phyloP scores from a whole-genome alignment of 2,797 vertebrate genomes.

The Poliocrania exsul region DNA sequence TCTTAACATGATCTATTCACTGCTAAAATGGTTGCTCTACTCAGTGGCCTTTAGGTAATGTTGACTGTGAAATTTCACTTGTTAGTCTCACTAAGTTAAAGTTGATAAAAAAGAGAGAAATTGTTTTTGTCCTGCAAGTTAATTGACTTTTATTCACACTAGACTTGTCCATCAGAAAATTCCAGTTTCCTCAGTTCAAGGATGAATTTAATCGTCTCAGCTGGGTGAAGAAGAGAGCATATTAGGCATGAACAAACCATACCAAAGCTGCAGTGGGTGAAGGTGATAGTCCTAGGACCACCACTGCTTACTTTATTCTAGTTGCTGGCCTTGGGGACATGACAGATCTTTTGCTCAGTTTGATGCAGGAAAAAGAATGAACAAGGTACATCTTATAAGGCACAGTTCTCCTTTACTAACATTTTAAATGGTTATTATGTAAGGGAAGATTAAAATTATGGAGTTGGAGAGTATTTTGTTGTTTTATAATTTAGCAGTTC shows the following conservation, averaged over 20 bases:
- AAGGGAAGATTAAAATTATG: slow-evolving; percentile 37
- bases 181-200: neutral
- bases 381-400: neutral
- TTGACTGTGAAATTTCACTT: neutral
- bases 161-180: neutral
- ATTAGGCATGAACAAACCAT: neutral
- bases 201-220: neutral
- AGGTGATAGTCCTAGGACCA: neutral
- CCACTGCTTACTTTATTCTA: slow-evolving; percentile 8
- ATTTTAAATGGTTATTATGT: neutral
- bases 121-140: neutral
- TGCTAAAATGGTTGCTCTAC: neutral
- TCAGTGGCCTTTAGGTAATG: neutral
- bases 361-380: slow-evolving; percentile 9
- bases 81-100: neutral
- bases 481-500: slow-evolving; percentile 64
- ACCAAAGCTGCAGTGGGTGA: neutral
- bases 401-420: neutral
- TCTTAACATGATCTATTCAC: neutral
- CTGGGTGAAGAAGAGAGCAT: neutral
- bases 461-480: slow-evolving; percentile 44
- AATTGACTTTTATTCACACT: neutral
- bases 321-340: neutral
- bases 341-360: neutral
- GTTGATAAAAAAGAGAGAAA: neutral